A percentile compares a stretch with the other conserved stretches of the same genome.
phyloP scores from a whole-genome alignment of 2,888 invertebrate genomes.

The Herminia tarsipennalis region DNA sequence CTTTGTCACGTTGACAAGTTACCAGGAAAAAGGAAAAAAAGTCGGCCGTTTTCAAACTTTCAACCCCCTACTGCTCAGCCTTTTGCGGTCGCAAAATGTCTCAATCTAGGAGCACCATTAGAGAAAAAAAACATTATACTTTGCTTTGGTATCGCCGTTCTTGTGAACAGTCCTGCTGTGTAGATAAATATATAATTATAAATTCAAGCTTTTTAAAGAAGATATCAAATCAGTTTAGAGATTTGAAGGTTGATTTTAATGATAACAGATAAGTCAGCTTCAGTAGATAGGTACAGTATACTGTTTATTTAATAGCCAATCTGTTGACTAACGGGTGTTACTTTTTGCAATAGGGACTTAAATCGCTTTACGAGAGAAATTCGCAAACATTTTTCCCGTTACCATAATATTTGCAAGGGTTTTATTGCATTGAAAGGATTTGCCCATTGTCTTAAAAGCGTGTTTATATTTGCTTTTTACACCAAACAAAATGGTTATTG shows the following conservation, averaged over 20 bases:
- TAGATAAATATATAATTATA: constrained; percentile 58
- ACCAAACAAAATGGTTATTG: constrained; percentile 43
- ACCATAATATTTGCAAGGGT: constrained; percentile 24
- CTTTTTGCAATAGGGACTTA: neutral
- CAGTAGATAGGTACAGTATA: too few species aligned
- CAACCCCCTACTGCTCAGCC: constrained; percentile 71
- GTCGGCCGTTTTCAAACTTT: constrained; percentile 46
- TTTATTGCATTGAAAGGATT: constrained; percentile 33
- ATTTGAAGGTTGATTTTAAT: neutral
- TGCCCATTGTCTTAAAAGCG: constrained; percentile 34
- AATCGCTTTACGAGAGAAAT: constrained; percentile 16
- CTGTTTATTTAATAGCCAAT: too few species aligned
- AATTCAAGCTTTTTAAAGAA: constrained; percentile 13
- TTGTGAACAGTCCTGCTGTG: constrained; percentile 68
- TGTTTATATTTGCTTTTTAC: constrained; percentile 32
- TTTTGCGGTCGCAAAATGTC: constrained; percentile 81
- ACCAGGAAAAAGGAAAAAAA: constrained; percentile 66
- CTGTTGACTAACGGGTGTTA: neutral
- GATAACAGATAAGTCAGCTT: neutral
- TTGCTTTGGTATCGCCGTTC: constrained; percentile 58
- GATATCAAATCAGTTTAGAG: neutral
- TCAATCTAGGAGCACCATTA: constrained; percentile 65
- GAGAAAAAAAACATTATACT: constrained; percentile 60
- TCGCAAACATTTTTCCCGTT: constrained; percentile 17
- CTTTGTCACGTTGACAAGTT: constrained; percentile 71